phyloP scores from a whole-genome alignment of 2,888 invertebrate genomes.

The Napeogenes sylphis region DNA sequence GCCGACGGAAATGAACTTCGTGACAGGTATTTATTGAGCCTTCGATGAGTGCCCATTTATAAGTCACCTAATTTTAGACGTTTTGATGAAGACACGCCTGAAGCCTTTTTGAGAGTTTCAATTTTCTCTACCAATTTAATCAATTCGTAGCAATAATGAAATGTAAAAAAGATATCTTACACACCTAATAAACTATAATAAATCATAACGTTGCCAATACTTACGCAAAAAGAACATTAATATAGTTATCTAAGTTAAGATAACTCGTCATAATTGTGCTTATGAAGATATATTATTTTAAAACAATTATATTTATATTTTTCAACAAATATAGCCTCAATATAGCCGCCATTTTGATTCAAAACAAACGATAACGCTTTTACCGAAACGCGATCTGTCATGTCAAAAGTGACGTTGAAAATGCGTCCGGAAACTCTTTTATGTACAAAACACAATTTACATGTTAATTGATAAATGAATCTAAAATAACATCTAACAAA shows the following conservation, averaged over 20 bases:
- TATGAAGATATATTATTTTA: no score
- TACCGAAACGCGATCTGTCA: conserved; percentile 35
- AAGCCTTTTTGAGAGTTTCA: neutral
- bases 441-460: conserved; percentile 21
- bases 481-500: neutral
- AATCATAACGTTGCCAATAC: no score
- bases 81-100: neutral
- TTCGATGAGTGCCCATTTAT: conserved; percentile 40
- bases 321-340: conserved; percentile 11
- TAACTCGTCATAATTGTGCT: no score
- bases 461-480: conserved; percentile 6
- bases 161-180: no score
- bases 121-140: no score
- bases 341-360: conserved; percentile 11
- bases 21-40: conserved; percentile 48
- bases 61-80: conserved; percentile 41
- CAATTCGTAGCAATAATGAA: no score
- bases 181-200: no score
- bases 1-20: conserved; percentile 49
- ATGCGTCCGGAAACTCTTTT: conserved; percentile 32
- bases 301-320: conserved; percentile 1
- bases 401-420: conserved; percentile 38
- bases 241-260: no score
- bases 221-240: no score
- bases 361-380: conserved; percentile 28